Evolutionary conservation across 2,113 vertebrate genomes (phyloP).

Genomic region (Neomonachus schauinslandi): DNA sequence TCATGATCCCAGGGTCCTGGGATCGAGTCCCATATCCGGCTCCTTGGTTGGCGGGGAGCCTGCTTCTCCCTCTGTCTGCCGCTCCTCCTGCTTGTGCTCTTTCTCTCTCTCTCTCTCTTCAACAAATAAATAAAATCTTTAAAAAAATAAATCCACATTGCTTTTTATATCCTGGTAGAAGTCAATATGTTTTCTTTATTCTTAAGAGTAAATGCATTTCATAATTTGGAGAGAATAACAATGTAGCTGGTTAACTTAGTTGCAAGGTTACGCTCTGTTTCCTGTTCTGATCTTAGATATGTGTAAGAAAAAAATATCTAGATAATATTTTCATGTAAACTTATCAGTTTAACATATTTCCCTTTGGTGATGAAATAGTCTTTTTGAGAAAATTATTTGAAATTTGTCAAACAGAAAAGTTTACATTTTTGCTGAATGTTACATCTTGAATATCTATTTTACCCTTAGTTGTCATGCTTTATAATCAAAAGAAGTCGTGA

Average conservation of each 20-base stretch:
- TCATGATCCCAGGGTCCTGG: not conserved
- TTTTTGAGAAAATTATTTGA: not conserved
- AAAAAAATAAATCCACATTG: not conserved
- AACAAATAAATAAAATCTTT: not conserved
- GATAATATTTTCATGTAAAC: not conserved
- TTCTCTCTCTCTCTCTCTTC: not conserved
- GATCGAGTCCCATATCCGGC: not conserved
- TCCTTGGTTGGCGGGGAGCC: not conserved
- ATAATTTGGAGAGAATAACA: not conserved
- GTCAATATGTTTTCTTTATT: conserved; percentile 18
- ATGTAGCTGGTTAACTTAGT: not conserved
- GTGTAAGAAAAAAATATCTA: not conserved
- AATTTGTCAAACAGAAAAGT: not conserved
- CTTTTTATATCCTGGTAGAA: conserved; percentile 16
- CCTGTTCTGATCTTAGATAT: not conserved
- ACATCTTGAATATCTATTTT: not conserved
- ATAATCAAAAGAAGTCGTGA: not conserved
- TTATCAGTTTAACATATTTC: not conserved
- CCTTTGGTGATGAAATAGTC: not conserved
- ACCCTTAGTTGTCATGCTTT: not conserved
- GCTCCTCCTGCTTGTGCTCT: not conserved
- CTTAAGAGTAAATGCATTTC: not conserved
- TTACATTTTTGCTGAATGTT: not conserved
- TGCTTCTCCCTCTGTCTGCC: not conserved
- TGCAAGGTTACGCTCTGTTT: not conserved